Conservation (phyloP, 2,888 invertebrate genomes). For the Pollenia labialis region DNA sequence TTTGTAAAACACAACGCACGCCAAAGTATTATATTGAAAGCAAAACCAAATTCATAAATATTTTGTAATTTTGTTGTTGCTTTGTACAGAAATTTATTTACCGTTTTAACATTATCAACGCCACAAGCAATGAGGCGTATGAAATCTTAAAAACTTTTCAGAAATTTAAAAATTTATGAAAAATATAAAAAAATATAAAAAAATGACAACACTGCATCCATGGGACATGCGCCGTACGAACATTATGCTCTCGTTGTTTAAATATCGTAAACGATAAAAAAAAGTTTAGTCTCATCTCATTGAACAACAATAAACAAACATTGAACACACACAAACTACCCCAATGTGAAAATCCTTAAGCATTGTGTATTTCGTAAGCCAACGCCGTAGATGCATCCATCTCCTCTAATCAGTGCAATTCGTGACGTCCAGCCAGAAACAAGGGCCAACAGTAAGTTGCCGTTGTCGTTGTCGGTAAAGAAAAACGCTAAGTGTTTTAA, state of each 20-base stretch:
- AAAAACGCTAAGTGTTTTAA: conserved; percentile 17
- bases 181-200: too few species aligned
- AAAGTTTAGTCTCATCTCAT: conserved; percentile 60
- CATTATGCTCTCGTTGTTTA: conserved; percentile 31
- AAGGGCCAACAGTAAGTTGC: conserved; percentile 39
- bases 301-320: conserved; percentile 12
- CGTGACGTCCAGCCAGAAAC: conserved; percentile 78
- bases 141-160: too few species aligned
- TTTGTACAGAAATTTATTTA: too few species aligned
- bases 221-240: conserved; percentile 63
- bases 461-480: background rate
- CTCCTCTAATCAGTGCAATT: conserved; percentile 78
- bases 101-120: too few species aligned
- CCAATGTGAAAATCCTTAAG: conserved; percentile 73
- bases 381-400: conserved; percentile 61
- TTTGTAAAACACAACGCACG: too few species aligned
- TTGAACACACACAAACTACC: conserved; percentile 67
- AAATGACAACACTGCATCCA: conserved; percentile 21
- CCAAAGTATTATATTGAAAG: too few species aligned
- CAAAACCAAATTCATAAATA: too few species aligned
- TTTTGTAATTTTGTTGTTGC: too few species aligned
- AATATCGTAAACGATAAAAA: conserved; percentile 78
- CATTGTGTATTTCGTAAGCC: conserved; percentile 34
- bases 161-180: too few species aligned
- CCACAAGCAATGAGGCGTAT: too few species aligned